phyloP scores from a whole-genome alignment of 2,113 vertebrate genomes.

The Hucho hucho region DNA sequence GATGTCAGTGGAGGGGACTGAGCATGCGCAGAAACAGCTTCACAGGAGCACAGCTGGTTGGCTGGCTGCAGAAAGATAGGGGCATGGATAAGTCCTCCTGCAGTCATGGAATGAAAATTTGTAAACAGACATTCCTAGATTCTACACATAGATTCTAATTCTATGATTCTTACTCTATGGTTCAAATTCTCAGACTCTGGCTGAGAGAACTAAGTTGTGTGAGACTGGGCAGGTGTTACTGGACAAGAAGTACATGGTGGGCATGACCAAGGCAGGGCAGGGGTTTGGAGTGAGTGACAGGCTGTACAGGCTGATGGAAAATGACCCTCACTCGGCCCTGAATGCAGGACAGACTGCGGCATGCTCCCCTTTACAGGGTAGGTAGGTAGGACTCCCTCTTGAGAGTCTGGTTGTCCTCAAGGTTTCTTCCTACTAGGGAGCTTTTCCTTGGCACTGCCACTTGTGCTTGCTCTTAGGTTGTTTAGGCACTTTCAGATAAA shows the following conservation, averaged over 20 bases:
- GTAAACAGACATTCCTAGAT: not conserved
- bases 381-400: constrained; percentile 33
- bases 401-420: not conserved
- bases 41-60: constrained; percentile 62
- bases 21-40: constrained; percentile 68
- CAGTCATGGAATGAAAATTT: not conserved
- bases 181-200: constrained; percentile 6
- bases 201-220: constrained; percentile 51
- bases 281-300: constrained; percentile 58
- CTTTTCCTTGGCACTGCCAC: not conserved
- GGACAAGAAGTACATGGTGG: constrained; percentile 68
- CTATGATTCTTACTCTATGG: not conserved
- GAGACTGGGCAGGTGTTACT: constrained; percentile 55
- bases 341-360: constrained; percentile 65
- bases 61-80: constrained; percentile 65
- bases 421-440: not conserved
- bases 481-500: not conserved
- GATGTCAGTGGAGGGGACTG: constrained; percentile 61
- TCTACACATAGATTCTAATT: not conserved
- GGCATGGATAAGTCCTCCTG: constrained; percentile 59
- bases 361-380: constrained; percentile 61
- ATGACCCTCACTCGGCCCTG: constrained; percentile 63
- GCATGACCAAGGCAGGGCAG: constrained; percentile 42
- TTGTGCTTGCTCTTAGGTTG: not conserved
- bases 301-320: constrained; percentile 70